phyloP scores from a whole-genome alignment of 2,113 vertebrate genomes.

The Myiopsitta monachus region DNA sequence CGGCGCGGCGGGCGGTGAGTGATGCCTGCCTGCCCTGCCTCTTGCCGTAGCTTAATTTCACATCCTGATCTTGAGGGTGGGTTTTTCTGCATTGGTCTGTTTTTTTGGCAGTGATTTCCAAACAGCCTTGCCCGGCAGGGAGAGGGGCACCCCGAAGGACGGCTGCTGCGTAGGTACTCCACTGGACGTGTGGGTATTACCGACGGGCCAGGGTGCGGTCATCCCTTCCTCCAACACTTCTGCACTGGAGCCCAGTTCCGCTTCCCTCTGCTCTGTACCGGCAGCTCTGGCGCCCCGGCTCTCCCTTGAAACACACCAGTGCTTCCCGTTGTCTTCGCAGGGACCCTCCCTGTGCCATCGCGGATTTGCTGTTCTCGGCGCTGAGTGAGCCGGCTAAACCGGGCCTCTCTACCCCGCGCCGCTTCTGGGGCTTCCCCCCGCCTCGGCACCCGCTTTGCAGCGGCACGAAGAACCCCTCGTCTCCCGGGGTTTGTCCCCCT shows the following conservation, averaged over 20 bases:
- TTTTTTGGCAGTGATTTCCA: background rate
- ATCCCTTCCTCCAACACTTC: rapidly evolving
- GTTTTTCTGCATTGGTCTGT: background rate
- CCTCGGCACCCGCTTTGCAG: rapidly evolving
- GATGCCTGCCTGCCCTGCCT: background rate
- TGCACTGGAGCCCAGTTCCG: rapidly evolving
- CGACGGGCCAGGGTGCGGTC: rapidly evolving
- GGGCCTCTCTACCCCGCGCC: rapidly evolving
- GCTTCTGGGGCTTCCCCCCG: rapidly evolving
- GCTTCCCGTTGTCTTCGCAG: rapidly evolving
- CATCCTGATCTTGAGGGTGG: too few relatives aligned
- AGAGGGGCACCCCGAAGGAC: rapidly evolving
- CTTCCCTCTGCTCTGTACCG: rapidly evolving
- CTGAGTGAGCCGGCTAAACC: rapidly evolving
- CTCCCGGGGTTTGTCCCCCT: rapidly evolving
- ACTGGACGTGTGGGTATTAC: rapidly evolving
- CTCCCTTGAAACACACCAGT: rapidly evolving
- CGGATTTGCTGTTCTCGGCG: rapidly evolving
- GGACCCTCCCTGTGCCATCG: rapidly evolving
- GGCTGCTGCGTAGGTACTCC: rapidly evolving
- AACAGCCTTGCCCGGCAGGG: background rate
- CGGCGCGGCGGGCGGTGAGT: rapidly evolving
- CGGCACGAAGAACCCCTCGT: rapidly evolving
- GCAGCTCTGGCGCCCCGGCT: rapidly evolving
- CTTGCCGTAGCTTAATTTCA: background rate